These are phyloP conservation scores for Aspidiotus destructor DNA, from an alignment of 2,888 invertebrate genomes.

Conservation along the genomic window DNA sequence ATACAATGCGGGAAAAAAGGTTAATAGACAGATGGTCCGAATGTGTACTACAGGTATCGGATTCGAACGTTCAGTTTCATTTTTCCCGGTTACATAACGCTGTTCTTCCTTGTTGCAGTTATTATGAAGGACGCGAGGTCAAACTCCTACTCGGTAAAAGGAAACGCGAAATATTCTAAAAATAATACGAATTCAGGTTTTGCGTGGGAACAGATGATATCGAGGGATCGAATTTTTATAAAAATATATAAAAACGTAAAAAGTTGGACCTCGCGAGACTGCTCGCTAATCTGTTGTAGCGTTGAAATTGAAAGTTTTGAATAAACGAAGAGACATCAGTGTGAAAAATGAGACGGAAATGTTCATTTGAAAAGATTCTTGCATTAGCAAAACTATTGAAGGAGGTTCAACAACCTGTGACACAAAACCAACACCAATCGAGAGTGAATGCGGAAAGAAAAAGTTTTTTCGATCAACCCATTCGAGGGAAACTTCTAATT, in stretches of 20 bases:
- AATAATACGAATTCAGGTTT: not conserved
- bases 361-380: too few species aligned
- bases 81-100: slow-evolving; percentile 25
- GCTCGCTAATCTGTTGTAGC: too few species aligned
- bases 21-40: slow-evolving; percentile 26
- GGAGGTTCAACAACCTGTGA: too few species aligned
- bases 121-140: slow-evolving; percentile 17
- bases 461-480: too few species aligned
- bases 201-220: slow-evolving; percentile 10
- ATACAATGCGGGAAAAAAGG: slow-evolving; percentile 12
- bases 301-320: too few species aligned
- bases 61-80: slow-evolving; percentile 13
- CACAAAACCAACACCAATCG: too few species aligned
- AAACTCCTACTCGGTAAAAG: slow-evolving; percentile 22
- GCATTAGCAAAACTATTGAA: too few species aligned
- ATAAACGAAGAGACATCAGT: too few species aligned
- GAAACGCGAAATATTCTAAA: not conserved
- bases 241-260: not conserved
- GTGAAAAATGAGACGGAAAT: too few species aligned
- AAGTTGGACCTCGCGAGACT: too few species aligned
- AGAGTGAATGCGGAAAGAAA: too few species aligned
- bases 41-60: slow-evolving; percentile 24
- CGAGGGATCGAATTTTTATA: not conserved
- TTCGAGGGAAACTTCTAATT: too few species aligned
- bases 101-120: slow-evolving; percentile 16